Percentiles rank a stretch among this genome's conserved stretches.
Conservation (phyloP, 2,888 invertebrate genomes). For the Pyrochroa serraticornis region DNA sequence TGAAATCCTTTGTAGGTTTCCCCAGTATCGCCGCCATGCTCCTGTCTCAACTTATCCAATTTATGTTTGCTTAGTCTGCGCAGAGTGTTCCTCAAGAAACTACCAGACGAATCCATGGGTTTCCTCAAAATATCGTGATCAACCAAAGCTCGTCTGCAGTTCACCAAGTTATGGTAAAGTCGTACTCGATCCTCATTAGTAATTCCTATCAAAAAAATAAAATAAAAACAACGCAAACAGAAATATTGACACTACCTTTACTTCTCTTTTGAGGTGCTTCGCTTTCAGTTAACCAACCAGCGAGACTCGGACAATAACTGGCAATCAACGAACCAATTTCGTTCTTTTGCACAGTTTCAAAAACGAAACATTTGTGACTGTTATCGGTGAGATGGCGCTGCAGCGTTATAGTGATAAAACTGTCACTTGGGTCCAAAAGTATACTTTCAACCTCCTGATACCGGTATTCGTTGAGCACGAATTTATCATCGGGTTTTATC, state of each 20-base stretch:
- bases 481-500: constrained; percentile 90
- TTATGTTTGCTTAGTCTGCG: constrained; percentile 84
- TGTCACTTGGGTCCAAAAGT: constrained; percentile 89
- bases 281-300: constrained; percentile 80
- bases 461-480: constrained; percentile 87
- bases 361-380: constrained; percentile 86
- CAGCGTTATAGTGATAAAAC: constrained; percentile 88
- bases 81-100: constrained; percentile 86
- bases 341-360: constrained; percentile 87
- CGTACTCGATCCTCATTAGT: constrained; percentile 89
- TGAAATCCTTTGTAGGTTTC: constrained; percentile 89
- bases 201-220: constrained; percentile 60
- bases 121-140: constrained; percentile 83
- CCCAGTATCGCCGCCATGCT: constrained; percentile 72
- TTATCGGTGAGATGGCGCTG: constrained; percentile 72
- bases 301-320: constrained; percentile 86
- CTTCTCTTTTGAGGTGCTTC: constrained; percentile 67
- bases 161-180: constrained; percentile 84
- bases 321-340: constrained; percentile 93
- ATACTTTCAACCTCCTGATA: constrained; percentile 91
- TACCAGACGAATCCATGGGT: constrained; percentile 83
- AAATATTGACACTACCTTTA: constrained; percentile 51
- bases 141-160: constrained; percentile 81
- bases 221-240: constrained; percentile 30
- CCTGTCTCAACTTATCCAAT: constrained; percentile 75